These are phyloP conservation scores for Alces alces DNA, from an alignment of 2,113 vertebrate genomes.

Conservation along the genomic window DNA sequence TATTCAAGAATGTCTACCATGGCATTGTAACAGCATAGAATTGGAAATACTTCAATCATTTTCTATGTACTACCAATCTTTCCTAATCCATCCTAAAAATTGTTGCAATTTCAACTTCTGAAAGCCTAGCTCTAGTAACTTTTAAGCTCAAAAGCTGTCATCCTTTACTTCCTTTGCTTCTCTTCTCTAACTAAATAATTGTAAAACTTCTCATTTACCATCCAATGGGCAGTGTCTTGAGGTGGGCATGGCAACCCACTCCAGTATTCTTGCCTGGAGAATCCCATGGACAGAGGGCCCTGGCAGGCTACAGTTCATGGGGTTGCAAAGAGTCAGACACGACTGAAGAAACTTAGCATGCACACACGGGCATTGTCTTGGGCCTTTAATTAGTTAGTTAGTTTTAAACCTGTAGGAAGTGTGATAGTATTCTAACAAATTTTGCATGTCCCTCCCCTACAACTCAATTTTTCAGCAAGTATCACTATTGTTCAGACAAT, in stretches of 20 bases:
- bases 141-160: not conserved
- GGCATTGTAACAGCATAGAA: not conserved
- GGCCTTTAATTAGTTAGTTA: not conserved
- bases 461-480: not conserved
- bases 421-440: not conserved
- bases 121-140: not conserved
- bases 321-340: not conserved
- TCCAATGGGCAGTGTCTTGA: not conserved
- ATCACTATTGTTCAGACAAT: not conserved
- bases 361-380: not conserved
- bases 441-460: not conserved
- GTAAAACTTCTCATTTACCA: not conserved
- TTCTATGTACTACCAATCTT: not conserved
- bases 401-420: not conserved
- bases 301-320: not conserved
- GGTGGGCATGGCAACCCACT: not conserved
- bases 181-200: not conserved
- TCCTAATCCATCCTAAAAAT: not conserved
- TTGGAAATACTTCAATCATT: not conserved
- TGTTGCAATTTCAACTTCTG: not conserved
- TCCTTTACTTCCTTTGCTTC: not conserved
- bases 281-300: not conserved
- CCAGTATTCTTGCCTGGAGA: not conserved
- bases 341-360: not conserved
- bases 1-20: not conserved